These are phyloP conservation scores for Leguminivora glycinivorella DNA, from an alignment of 1,140 invertebrate genomes.

Conservation along the genomic window DNA sequence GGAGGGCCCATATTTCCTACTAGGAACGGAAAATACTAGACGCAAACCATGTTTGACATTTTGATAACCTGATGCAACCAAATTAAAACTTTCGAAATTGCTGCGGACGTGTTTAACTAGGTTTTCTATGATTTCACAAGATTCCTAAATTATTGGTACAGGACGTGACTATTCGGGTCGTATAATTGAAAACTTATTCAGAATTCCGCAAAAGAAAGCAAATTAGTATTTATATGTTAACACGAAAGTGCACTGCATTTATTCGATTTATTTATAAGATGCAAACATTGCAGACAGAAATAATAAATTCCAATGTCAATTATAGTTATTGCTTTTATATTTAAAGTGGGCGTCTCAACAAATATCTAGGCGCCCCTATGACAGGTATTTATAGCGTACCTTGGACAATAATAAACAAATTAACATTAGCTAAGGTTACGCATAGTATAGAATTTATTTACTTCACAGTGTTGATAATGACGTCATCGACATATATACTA, in stretches of 20 bases:
- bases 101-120: too few relatives aligned
- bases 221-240: not conserved
- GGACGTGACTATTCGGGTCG: not conserved
- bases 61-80: too few relatives aligned
- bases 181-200: not conserved
- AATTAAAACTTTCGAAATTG: too few relatives aligned
- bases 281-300: not conserved
- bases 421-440: not conserved
- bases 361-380: constrained; percentile 13
- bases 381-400: not conserved
- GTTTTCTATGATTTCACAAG: not conserved
- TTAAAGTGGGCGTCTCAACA: constrained; percentile 15
- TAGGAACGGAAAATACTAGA: too few relatives aligned
- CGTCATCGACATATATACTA: not conserved
- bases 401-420: constrained; percentile 1
- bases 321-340: not conserved
- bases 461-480: not conserved
- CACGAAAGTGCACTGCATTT: not conserved
- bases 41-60: too few relatives aligned
- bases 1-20: too few relatives aligned
- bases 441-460: not conserved
- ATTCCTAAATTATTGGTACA: not conserved
- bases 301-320: constrained; percentile 13
- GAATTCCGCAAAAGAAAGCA: not conserved
- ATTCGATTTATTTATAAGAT: not conserved